phyloP scores from a whole-genome alignment of 2,888 invertebrate species.

The Dasysyrphus tricinctus region DNA sequence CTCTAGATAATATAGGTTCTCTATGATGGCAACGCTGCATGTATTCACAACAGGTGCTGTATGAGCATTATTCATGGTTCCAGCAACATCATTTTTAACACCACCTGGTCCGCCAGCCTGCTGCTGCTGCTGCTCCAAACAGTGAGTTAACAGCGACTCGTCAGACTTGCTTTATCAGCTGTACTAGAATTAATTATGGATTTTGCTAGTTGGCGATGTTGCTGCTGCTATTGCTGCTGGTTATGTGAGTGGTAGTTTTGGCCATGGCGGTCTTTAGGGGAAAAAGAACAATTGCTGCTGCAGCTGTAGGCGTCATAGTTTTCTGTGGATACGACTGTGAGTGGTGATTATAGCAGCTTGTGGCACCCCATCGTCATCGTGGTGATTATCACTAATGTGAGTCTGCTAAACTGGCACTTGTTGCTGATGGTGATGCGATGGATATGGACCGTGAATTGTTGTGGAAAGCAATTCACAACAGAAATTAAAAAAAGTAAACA shows the following conservation, averaged over 20 bases:
- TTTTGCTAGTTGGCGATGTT: slow-evolving; percentile 59
- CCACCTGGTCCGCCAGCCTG: slow-evolving; percentile 82
- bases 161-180: slow-evolving; percentile 89
- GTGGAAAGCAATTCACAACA: slow-evolving; percentile 82
- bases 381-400: too few relatives aligned
- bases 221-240: slow-evolving; percentile 66
- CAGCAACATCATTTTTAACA: slow-evolving; percentile 65
- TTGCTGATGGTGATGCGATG: slow-evolving; percentile 77
- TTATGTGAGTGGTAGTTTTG: slow-evolving; percentile 63
- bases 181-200: slow-evolving; percentile 80
- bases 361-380: too few relatives aligned
- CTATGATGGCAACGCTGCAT: slow-evolving; percentile 84
- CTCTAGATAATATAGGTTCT: too few relatives aligned
- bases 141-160: slow-evolving; percentile 79
- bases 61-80: slow-evolving; percentile 78
- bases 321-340: too few relatives aligned
- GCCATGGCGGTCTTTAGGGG: slow-evolving; percentile 74
- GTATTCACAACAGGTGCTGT: slow-evolving; percentile 64
- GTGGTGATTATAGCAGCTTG: too few relatives aligned
- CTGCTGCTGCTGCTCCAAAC: slow-evolving; percentile 66
- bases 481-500: too few relatives aligned
- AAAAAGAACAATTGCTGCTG: slow-evolving; percentile 76
- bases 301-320: too few relatives aligned
- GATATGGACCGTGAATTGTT: slow-evolving; percentile 80
- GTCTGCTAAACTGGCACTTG: slow-evolving; percentile 77